Evolutionary conservation across 1,140 invertebrate species (phyloP), one percentile per base, ranked within the genome.

Genomic region (Kradibia gibbosae): DNA sequence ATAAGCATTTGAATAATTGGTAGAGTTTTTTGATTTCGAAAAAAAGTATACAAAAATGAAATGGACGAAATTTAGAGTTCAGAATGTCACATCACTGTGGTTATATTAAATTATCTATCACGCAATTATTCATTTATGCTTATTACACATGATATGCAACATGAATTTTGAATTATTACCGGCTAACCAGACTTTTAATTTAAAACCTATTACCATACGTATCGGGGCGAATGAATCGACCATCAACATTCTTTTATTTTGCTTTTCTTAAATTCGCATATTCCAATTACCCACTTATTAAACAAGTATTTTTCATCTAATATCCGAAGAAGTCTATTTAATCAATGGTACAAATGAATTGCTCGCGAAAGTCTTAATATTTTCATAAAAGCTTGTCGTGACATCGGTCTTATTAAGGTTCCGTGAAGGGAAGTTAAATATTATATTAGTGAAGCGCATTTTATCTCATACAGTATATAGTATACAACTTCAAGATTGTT

Each of bases 41-140:
- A 74, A 45, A 53, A 82, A 81, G 80, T 80, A 65, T 84, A 81
- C 80, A 82, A 82, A 81, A n/a, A n/a, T 82, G 80, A 42, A 72
- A 53, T 45, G 8, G 11, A 0, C 31, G 48, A 76, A 48, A 72
- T 82, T 22, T 48, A 62, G n/a, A 39, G 42, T 42, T 81, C 65
- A 83, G 67, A 82, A 83, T 85, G 74, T 78, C 76, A 79, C 82
- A 85, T 60, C 79, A 80, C 82, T 85, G 79, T 85, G 84, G 83
- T 73, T 85, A 89, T 85, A 86, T 89, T 89, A 89, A 88, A 90
- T 90, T 89, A 90, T 89, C 88, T 89, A 90, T 90, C 86, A 84
- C 77, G 86, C 88, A 89, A 89, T 91, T 90, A 91, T 91, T 91
- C 90, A 91, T 91, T 91, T 90, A 91, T 90, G 90, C 90, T 90